These are phyloP conservation scores for Dromas ardeola DNA, from an alignment of 2,113 vertebrate genomes.

Conservation along the genomic window DNA sequence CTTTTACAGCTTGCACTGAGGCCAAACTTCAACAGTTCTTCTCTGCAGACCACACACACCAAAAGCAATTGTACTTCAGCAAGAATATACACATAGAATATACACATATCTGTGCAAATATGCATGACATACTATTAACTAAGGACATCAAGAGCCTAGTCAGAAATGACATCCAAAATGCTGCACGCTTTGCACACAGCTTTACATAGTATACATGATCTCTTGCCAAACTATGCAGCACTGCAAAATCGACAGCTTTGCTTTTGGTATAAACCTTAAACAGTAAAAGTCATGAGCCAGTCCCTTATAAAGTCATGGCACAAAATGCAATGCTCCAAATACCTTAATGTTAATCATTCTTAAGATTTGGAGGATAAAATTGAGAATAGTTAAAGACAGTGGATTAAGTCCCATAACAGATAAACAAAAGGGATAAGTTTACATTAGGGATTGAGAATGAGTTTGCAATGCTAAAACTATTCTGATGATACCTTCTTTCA, in stretches of 20 bases:
- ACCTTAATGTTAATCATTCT: not conserved
- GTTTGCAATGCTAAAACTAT: not conserved
- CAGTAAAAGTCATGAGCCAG: not conserved
- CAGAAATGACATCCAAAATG: not conserved
- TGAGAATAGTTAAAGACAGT: not conserved
- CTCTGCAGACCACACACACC: not conserved
- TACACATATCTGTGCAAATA: not conserved
- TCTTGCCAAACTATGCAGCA: not conserved
- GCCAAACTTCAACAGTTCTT: not conserved
- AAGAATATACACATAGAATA: not conserved
- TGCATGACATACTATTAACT: not conserved
- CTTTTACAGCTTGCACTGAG: not conserved
- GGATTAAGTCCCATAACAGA: not conserved
- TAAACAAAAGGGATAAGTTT: not conserved
- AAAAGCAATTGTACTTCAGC: not conserved
- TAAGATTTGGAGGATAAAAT: not conserved
- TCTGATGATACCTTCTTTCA: not conserved
- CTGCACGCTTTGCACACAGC: not conserved
- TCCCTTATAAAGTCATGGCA: not conserved
- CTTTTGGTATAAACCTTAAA: not conserved
- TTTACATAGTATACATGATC: not conserved
- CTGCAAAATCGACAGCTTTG: not conserved
- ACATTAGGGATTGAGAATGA: not conserved
- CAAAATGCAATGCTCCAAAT: not conserved
- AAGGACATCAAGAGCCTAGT: not conserved